Evolutionary conservation across 2,113 vertebrate species (phyloP).

Genomic region (Microcebus griseorufus): DNA sequence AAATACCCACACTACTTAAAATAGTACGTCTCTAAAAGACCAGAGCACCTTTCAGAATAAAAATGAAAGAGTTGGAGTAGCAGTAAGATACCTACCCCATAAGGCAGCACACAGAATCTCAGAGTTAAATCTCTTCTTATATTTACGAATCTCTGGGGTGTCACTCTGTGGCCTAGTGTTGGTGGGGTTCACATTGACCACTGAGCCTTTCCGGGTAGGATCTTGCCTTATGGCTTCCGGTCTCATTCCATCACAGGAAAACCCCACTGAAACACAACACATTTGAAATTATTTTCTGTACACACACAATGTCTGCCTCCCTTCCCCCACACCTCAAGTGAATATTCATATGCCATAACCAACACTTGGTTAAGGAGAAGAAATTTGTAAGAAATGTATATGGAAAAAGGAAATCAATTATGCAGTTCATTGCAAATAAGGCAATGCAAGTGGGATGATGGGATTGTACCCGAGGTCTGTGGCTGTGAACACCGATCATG

Average conservation of each 20-base stretch:
- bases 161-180: conserved; percentile 99
- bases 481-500: neutral
- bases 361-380: conserved; percentile 45
- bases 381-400: conserved; percentile 73
- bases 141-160: conserved; percentile 98
- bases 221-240: conserved; percentile 96
- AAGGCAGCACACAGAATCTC: conserved; percentile 98
- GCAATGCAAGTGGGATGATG: conserved; percentile 55
- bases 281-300: conserved; percentile 56
- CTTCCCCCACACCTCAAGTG: neutral
- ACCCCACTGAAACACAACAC: conserved; percentile 88
- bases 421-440: conserved; percentile 70
- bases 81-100: conserved; percentile 90
- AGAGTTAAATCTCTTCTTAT: conserved; percentile 99
- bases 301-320: neutral
- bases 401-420: conserved; percentile 75
- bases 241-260: conserved; percentile 94
- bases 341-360: neutral
- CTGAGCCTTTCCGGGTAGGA: conserved; percentile 96
- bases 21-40: neutral
- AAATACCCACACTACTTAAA: neutral
- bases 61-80: neutral
- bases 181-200: conserved; percentile 98
- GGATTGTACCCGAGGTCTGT: neutral
- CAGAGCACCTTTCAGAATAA: neutral